Evolutionary conservation across 1,140 invertebrate genomes (phyloP).

Genomic region (Euborellia annulipes): DNA sequence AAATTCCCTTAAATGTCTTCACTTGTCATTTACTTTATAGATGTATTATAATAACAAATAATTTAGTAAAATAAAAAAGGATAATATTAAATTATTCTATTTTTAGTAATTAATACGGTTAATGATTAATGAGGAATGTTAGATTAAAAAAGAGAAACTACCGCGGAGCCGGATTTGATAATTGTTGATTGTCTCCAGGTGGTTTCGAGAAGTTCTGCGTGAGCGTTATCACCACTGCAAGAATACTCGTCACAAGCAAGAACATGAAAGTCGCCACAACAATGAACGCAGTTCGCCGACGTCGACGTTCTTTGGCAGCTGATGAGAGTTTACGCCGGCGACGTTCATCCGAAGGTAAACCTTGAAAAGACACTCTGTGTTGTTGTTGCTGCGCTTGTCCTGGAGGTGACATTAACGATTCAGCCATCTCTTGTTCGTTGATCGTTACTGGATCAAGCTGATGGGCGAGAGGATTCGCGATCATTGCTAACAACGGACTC

Average conservation of each 20-base stretch:
- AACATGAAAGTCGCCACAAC: conserved; percentile 48
- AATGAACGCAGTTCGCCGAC: conserved; percentile 42
- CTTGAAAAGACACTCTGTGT: conserved; percentile 28
- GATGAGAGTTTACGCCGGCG: conserved; percentile 18
- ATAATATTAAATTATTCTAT: too few relatives aligned
- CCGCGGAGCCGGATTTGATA: too few relatives aligned
- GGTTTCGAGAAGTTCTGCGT: conserved; percentile 38
- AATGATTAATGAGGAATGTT: too few relatives aligned
- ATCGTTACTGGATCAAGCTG: conserved; percentile 20
- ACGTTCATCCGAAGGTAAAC: conserved; percentile 28
- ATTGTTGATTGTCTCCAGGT: conserved; percentile 9
- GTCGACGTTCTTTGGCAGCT: conserved; percentile 33
- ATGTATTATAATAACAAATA: too few relatives aligned
- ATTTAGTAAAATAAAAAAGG: too few relatives aligned
- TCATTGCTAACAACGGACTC: not conserved
- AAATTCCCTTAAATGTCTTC: too few relatives aligned
- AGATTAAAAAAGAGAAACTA: too few relatives aligned
- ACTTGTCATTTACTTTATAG: too few relatives aligned
- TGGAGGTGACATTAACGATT: conserved; percentile 17
- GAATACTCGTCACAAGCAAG: conserved; percentile 43
- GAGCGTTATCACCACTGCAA: conserved; percentile 51
- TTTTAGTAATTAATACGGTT: too few relatives aligned
- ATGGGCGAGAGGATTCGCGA: not conserved
- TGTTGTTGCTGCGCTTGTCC: conserved; percentile 18
- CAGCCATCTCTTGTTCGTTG: conserved; percentile 24